phyloP scores from a whole-genome alignment of 2,888 invertebrate genomes.

The Tineola bisselliella region DNA sequence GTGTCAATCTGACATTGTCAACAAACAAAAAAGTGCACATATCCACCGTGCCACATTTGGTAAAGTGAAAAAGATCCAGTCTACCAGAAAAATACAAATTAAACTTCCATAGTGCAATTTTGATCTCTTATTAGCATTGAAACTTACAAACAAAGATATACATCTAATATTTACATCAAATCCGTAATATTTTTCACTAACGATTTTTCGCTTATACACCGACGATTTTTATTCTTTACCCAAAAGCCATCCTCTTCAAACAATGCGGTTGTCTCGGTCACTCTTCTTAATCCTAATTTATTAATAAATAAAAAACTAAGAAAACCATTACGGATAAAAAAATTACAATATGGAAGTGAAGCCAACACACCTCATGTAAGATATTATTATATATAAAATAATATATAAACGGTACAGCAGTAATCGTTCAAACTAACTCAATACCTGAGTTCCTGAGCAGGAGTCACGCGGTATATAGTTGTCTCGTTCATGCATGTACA shows the following conservation, averaged over 20 bases:
- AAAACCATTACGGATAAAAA: neutral
- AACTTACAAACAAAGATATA: no score
- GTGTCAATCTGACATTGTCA: no score
- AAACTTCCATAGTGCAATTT: no score
- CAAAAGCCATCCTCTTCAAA: neutral
- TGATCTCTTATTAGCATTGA: no score
- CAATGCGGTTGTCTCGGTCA: no score
- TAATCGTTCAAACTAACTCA: neutral
- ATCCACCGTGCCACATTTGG: no score
- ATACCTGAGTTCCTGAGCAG: slow-evolving; percentile 1
- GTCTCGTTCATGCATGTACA: neutral
- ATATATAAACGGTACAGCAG: neutral
- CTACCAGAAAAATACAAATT: no score
- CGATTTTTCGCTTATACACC: no score
- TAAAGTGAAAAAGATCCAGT: no score
- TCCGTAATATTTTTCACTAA: neutral
- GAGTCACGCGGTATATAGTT: neutral
- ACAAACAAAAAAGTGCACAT: no score
- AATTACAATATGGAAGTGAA: neutral
- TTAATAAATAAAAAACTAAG: neutral
- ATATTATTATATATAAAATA: neutral
- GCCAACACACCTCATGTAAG: neutral
- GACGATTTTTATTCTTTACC: no score
- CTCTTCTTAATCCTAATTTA: neutral
- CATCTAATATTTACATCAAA: neutral